These are phyloP conservation scores for Gallinago paraguaiae DNA, from an alignment of 2,113 vertebrate genomes.

Conservation along the genomic window DNA sequence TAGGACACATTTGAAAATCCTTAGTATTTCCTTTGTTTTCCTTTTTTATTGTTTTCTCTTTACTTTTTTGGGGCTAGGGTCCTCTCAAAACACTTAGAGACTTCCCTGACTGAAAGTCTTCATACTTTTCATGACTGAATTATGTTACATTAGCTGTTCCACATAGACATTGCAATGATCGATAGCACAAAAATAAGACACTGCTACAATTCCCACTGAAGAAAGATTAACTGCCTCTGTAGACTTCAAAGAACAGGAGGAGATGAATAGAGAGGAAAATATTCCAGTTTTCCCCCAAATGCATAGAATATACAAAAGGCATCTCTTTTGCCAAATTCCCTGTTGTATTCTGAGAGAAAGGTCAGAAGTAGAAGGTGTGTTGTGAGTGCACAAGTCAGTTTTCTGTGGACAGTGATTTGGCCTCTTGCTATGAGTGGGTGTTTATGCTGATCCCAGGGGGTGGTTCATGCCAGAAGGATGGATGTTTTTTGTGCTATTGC, in stretches of 20 bases:
- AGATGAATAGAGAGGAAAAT: neutral
- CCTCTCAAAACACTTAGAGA: neutral
- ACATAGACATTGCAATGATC: neutral
- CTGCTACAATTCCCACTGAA: neutral
- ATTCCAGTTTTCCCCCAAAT: neutral
- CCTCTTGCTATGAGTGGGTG: neutral
- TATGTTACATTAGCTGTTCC: slow-evolving; percentile 7
- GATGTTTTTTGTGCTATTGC: neutral
- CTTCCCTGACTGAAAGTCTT: neutral
- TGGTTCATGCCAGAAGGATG: neutral
- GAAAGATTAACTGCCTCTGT: neutral
- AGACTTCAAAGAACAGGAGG: neutral
- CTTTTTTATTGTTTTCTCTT: neutral
- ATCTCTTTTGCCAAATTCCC: neutral
- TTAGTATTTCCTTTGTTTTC: neutral
- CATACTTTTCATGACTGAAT: neutral
- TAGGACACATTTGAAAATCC: neutral
- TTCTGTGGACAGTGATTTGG: neutral
- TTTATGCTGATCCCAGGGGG: neutral
- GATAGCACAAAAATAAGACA: neutral
- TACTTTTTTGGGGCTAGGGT: neutral
- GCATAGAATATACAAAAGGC: neutral
- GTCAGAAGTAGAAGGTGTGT: neutral
- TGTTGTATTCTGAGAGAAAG: neutral
- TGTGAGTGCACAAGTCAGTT: neutral